Evolutionary conservation across 2,797 vertebrate species (phyloP).

Genomic region (Leptodactylus fallax): DNA sequence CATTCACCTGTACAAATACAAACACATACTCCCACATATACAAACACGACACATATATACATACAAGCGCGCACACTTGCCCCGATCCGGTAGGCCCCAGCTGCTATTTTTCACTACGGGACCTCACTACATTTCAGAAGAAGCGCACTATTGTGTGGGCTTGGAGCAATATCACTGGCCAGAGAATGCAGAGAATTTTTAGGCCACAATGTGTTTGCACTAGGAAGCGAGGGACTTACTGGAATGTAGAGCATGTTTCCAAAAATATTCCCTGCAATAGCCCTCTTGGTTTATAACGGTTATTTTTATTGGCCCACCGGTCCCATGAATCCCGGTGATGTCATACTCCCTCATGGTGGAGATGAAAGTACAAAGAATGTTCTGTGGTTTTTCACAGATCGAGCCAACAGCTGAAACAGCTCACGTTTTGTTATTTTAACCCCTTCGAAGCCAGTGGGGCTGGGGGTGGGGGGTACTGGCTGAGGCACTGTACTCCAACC

Average conservation of each 20-base stretch:
- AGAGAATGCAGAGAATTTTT: conserved; percentile 77
- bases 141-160: conserved; percentile 71
- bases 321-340: conserved; percentile 72
- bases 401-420: conserved; percentile 65
- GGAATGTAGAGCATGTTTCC: conserved; percentile 74
- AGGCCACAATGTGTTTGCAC: conserved; percentile 75
- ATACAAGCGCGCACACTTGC: neutral
- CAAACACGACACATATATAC: neutral
- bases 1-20: too few species aligned
- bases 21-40: neutral
- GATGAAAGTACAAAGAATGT: conserved; percentile 71
- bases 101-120: conserved; percentile 68
- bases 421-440: conserved; percentile 67
- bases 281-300: conserved; percentile 72
- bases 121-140: conserved; percentile 66
- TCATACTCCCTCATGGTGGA: conserved; percentile 69
- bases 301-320: conserved; percentile 75
- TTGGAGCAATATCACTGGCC: conserved; percentile 70
- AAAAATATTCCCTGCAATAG: conserved; percentile 76
- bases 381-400: conserved; percentile 69
- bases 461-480: neutral
- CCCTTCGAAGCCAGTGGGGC: neutral
- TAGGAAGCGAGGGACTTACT: conserved; percentile 74
- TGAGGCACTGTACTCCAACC: neutral
- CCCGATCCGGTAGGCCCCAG: conserved; percentile 42